These are phyloP conservation scores for Orcinus orca DNA, from an alignment of 2,113 vertebrate genomes.

Conservation along the genomic window DNA sequence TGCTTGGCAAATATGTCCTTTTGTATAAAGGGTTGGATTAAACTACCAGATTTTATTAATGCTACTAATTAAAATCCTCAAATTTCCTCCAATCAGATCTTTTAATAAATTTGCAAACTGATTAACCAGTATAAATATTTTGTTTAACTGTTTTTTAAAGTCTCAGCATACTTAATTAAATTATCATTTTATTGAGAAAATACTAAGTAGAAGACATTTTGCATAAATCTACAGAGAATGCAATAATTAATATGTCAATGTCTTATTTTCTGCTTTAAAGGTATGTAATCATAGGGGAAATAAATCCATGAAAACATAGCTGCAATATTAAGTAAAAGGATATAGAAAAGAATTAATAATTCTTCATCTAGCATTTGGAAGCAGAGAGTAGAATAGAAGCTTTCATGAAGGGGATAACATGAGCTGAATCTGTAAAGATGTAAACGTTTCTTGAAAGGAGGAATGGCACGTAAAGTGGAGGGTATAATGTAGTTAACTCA, in stretches of 20 bases:
- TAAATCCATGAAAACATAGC: not conserved
- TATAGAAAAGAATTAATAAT: not conserved
- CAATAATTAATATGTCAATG: not conserved
- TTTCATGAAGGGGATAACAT: not conserved
- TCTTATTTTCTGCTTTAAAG: not conserved
- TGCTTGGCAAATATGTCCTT: constrained; percentile 22
- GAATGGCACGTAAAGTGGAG: not conserved
- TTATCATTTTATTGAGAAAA: constrained; percentile 12
- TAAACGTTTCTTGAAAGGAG: not conserved
- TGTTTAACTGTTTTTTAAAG: not conserved
- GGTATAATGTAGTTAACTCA: not conserved
- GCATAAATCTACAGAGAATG: not conserved
- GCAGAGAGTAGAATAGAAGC: not conserved
- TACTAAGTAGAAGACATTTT: not conserved
- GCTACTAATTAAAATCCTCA: not conserved
- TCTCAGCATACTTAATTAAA: not conserved
- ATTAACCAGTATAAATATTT: not conserved
- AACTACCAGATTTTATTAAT: not conserved
- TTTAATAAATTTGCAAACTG: not conserved
- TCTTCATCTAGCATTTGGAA: not conserved
- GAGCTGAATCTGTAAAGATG: not conserved
- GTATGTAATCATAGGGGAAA: not conserved
- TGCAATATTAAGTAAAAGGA: not conserved
- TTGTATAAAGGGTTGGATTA: not conserved
- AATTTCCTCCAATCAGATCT: not conserved